phyloP scores from a whole-genome alignment of 2,888 invertebrate species.

The Agrochola litura region DNA sequence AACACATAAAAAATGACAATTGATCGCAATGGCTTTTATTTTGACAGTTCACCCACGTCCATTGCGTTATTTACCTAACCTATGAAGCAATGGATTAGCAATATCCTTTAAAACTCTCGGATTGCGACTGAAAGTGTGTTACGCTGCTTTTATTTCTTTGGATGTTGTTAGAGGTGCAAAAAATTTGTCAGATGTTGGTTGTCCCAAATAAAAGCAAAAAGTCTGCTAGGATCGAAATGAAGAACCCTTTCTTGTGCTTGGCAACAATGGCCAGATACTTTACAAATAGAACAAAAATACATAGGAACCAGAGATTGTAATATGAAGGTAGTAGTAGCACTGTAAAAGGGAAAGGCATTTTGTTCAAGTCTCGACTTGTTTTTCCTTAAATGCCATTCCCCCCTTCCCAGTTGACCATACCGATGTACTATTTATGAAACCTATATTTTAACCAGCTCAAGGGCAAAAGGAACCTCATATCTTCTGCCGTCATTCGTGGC shows the following conservation, averaged over 20 bases:
- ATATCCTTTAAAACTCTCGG: too few relatives aligned
- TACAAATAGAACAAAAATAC: conserved; percentile 28
- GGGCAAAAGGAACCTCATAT: conserved; percentile 25
- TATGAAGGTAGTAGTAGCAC: conserved; percentile 11
- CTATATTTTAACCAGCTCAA: conserved; percentile 35
- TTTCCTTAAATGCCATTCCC: conserved; percentile 12
- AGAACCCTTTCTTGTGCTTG: neutral
- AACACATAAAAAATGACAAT: too few relatives aligned
- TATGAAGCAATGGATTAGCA: too few relatives aligned
- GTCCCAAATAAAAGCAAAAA: conserved; percentile 1
- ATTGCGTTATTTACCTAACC: too few relatives aligned
- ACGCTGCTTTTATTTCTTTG: neutral
- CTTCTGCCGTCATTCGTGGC: conserved; percentile 29
- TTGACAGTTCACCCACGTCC: too few relatives aligned
- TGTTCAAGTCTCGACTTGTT: conserved; percentile 40
- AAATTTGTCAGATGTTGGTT: neutral
- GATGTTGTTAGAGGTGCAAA: neutral
- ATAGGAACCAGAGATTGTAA: conserved; percentile 25
- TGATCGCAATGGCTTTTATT: too few relatives aligned
- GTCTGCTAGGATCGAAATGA: neutral
- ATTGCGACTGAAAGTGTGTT: too few relatives aligned
- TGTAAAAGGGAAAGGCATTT: conserved; percentile 52
- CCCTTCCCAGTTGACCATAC: conserved; percentile 22
- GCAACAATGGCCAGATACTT: conserved; percentile 5
- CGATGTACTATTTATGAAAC: conserved; percentile 31